Evolutionary conservation across 1,140 invertebrate genomes (phyloP), one percentile per base, ranked within the genome.

Genomic region (Hyles vespertilio): DNA sequence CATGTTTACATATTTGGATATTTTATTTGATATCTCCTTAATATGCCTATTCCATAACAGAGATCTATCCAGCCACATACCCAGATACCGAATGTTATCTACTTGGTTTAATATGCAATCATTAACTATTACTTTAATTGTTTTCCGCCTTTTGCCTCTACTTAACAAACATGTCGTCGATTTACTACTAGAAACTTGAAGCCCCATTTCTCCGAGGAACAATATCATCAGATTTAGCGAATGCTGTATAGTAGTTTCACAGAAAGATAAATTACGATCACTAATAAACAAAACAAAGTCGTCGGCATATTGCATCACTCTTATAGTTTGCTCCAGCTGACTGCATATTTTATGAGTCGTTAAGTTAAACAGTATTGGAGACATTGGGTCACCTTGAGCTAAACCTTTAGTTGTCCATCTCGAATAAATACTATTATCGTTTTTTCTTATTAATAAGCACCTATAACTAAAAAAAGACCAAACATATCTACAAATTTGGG

Each of bases 361-460:
- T 7, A 53, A 59, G 58, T 74, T 74, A 52, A 74, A 74, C 10
- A 74, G 51, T 9, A 74, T 58, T 8, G 68, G 71, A 32, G 65
- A 66, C 3, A 70, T 11, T n/a, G 68, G 71, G 34, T 73, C 71
- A 9, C 70, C 70, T 46, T 74, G 69, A 8, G 69, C 67, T n/a
- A 74, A 32, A 48, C 72, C 72, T 59, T 36, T 66, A 55, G 40
- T 49, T 56, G 60, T 61, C 51, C 58, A 54, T 56, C 60, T 54
- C 45, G 46, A 45, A 22, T 22, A 22, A 22, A 22, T 22, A 22
- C 22, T 22, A 1, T 22, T 22, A 22, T 22, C 22, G 9, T 10
- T 51, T 45, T 54, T 45, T 59, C 45, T 59, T 36, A 69, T 62
- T 56, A 53, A 63, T 40, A 75, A 45, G 53, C 59, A 32, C 60